phyloP scores from a whole-genome alignment of 53 echinoderm and acorn worm genomes.

The Holothuria leucospilota region DNA sequence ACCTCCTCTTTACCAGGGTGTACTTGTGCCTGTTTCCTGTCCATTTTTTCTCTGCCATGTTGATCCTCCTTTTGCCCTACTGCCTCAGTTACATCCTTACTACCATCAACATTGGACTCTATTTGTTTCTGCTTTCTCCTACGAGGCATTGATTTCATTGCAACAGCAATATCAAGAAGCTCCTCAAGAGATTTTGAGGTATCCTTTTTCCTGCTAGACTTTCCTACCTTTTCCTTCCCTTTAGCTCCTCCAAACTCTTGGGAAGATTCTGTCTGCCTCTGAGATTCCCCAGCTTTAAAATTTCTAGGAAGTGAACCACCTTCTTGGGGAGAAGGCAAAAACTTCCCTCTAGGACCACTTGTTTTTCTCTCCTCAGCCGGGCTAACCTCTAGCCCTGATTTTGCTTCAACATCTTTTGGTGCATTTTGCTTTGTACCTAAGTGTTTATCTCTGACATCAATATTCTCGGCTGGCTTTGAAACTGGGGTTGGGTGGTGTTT shows the following conservation, averaged over 20 bases:
- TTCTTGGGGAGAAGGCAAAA: conserved; percentile 29
- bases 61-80: background rate
- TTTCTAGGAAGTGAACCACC: conserved; percentile 68
- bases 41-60: background rate
- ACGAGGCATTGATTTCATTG: conserved; percentile 35
- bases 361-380: background rate
- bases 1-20: background rate
- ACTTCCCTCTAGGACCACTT: background rate
- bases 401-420: background rate
- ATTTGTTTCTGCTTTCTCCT: conserved; percentile 35
- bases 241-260: background rate
- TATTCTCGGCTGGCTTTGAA: too few relatives aligned
- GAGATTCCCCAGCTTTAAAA: conserved; percentile 54
- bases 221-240: background rate
- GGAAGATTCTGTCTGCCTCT: background rate
- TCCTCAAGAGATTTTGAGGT: conserved; percentile 41
- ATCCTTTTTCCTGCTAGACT: conserved; percentile 1
- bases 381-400: background rate
- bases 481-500: too few relatives aligned
- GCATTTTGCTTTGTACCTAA: background rate
- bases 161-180: conserved; percentile 38
- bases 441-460: background rate
- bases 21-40: background rate
- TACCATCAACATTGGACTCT: background rate
- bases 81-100: background rate